Conservation (phyloP, 2,888 invertebrate genomes). For the Ophioninae sp. region DNA sequence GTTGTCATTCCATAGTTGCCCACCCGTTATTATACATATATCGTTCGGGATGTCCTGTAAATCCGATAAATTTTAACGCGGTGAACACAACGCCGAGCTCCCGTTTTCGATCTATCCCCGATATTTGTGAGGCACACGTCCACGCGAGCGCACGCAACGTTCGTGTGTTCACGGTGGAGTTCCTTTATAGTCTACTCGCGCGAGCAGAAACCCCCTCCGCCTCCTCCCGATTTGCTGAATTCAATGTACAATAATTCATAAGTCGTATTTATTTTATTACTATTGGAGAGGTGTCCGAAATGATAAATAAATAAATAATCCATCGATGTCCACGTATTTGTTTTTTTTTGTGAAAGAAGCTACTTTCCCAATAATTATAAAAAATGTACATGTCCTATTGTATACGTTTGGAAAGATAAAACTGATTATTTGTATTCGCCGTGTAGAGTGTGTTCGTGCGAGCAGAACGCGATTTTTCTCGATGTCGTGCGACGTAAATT, state of each 20-base stretch:
- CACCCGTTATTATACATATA: slow-evolving; percentile 28
- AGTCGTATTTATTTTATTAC: background rate
- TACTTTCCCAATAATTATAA: too few relatives aligned
- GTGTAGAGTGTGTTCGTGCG: too few relatives aligned
- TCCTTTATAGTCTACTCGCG: background rate
- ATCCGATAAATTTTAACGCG: slow-evolving; percentile 61
- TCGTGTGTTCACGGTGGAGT: background rate
- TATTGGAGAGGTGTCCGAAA: background rate
- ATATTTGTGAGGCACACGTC: slow-evolving; percentile 8
- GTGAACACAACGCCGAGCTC: slow-evolving; percentile 30
- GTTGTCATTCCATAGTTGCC: slow-evolving; percentile 52
- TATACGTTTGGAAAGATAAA: too few relatives aligned
- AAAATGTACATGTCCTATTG: too few relatives aligned
- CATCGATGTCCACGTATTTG: background rate
- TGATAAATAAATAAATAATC: background rate
- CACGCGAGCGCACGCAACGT: background rate
- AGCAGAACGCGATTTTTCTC: too few relatives aligned
- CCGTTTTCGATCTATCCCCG: background rate
- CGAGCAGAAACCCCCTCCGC: background rate
- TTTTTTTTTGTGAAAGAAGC: too few relatives aligned
- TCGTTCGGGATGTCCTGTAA: slow-evolving; percentile 38
- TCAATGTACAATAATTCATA: background rate
- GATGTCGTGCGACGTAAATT: too few relatives aligned
- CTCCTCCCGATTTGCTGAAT: background rate
- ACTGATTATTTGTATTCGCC: too few relatives aligned